Evolutionary conservation across 2,888 invertebrate species (phyloP).

Genomic region (Sesamia inferens): DNA sequence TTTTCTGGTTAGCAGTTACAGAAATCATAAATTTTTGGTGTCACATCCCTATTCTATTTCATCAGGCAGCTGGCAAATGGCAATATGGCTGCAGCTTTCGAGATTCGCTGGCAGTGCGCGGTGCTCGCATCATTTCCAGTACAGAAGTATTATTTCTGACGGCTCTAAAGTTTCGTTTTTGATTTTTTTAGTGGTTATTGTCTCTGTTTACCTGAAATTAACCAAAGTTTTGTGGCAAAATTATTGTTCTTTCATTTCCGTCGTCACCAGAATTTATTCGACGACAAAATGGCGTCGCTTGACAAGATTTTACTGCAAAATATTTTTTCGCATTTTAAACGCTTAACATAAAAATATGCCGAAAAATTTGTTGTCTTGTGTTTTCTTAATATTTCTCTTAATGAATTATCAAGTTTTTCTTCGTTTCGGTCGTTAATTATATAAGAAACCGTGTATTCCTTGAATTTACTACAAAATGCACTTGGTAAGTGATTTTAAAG

Average conservation of each 20-base stretch:
- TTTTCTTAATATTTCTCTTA: conserved; percentile 77
- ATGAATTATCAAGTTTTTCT: conserved; percentile 76
- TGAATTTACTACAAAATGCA: conserved; percentile 86
- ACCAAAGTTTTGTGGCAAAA: conserved; percentile 79
- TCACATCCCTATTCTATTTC: conserved; percentile 68
- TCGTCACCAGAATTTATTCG: conserved; percentile 89
- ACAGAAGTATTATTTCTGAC: conserved; percentile 85
- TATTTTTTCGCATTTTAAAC: conserved; percentile 83
- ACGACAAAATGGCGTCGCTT: conserved; percentile 91
- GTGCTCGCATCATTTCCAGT: conserved; percentile 85
- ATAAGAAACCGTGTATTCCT: conserved; percentile 82
- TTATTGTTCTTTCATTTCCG: conserved; percentile 83
- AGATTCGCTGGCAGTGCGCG: conserved; percentile 88
- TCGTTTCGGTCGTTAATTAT: conserved; percentile 75
- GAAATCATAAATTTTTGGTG: conserved; percentile 1
- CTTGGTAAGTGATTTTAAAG: conserved; percentile 86
- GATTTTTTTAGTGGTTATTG: conserved; percentile 84
- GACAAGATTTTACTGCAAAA: conserved; percentile 88
- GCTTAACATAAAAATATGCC: conserved; percentile 76
- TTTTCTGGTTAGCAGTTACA: background rate
- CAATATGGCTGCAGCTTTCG: conserved; percentile 90
- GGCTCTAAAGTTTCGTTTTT: conserved; percentile 86
- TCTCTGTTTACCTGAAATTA: conserved; percentile 83
- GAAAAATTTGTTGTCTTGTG: conserved; percentile 74
- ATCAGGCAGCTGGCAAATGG: conserved; percentile 77